Evolutionary conservation across 2,113 vertebrate genomes (phyloP).

Genomic region (Anthoscopus minutus): DNA sequence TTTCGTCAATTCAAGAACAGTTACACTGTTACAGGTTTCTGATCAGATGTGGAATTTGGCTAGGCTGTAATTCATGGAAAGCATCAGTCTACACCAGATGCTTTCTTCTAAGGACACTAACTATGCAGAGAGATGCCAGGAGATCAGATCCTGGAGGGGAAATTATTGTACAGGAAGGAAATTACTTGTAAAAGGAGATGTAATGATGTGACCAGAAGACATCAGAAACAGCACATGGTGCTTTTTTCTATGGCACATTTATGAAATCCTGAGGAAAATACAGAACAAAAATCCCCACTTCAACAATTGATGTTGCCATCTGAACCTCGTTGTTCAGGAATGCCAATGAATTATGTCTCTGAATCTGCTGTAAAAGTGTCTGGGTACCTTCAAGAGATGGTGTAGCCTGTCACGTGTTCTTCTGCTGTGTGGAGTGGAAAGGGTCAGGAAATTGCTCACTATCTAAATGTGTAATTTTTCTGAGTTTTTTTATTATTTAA

Average conservation of each 20-base stretch:
- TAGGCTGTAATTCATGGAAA: not conserved
- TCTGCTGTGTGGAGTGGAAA: not conserved
- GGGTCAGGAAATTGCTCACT: not conserved
- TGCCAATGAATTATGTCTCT: not conserved
- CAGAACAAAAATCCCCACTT: not conserved
- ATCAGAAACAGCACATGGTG: not conserved
- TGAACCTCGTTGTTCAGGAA: not conserved
- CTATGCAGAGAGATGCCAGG: not conserved
- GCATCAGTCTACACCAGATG: not conserved
- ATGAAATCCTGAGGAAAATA: not conserved
- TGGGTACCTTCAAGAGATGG: not conserved
- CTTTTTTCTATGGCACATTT: not conserved
- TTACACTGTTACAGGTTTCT: not conserved
- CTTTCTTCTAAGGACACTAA: not conserved
- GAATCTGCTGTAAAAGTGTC: not conserved
- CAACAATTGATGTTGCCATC: not conserved
- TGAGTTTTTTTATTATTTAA: not conserved
- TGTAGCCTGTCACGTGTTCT: rapidly evolving
- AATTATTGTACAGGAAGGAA: not conserved
- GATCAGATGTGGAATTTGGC: not conserved
- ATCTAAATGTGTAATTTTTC: not conserved
- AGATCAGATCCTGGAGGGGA: not conserved
- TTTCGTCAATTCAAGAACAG: not conserved
- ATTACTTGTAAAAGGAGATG: not conserved
- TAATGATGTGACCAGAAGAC: not conserved